Percentiles rank a stretch among this genome's conserved stretches.
Conservation (phyloP, 2,113 vertebrate genomes). For the Oceanodroma tethys region DNA sequence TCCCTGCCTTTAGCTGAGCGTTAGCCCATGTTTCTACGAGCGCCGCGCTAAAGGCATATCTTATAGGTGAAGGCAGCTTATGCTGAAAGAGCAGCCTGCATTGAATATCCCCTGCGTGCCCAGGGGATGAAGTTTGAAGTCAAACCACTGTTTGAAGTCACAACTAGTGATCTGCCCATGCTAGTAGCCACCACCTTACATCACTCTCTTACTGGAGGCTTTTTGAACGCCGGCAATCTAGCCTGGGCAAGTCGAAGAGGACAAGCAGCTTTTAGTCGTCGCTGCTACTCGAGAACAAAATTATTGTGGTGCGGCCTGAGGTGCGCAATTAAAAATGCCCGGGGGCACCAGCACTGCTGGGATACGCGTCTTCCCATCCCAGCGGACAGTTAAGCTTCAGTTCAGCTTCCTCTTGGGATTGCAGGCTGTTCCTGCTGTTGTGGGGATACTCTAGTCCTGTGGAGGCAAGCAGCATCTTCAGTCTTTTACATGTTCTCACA, state of each 20-base stretch:
- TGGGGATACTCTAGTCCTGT: neutral
- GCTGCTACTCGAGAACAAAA: neutral
- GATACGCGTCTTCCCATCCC: neutral
- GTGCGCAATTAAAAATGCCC: neutral
- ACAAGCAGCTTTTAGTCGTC: neutral
- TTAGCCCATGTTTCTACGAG: neutral
- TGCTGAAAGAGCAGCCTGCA: neutral
- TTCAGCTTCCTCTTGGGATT: neutral
- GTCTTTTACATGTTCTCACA: neutral
- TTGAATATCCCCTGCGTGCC: neutral
- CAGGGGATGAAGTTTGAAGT: neutral
- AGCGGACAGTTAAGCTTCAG: neutral
- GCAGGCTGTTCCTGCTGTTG: neutral
- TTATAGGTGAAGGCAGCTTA: neutral
- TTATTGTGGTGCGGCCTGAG: rapidly evolving
- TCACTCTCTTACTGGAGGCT: neutral
- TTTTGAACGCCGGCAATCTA: neutral
- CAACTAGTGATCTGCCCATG: neutral
- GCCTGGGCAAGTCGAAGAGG: neutral
- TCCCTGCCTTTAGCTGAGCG: neutral
- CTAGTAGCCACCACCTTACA: neutral
- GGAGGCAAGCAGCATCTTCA: neutral
- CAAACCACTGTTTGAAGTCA: neutral
- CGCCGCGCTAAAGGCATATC: rapidly evolving
- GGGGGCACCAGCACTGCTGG: rapidly evolving